Base-by-base conservation (phyloP, 2,888 invertebrate genomes). In the Meghimatium bilineatum region DNA sequence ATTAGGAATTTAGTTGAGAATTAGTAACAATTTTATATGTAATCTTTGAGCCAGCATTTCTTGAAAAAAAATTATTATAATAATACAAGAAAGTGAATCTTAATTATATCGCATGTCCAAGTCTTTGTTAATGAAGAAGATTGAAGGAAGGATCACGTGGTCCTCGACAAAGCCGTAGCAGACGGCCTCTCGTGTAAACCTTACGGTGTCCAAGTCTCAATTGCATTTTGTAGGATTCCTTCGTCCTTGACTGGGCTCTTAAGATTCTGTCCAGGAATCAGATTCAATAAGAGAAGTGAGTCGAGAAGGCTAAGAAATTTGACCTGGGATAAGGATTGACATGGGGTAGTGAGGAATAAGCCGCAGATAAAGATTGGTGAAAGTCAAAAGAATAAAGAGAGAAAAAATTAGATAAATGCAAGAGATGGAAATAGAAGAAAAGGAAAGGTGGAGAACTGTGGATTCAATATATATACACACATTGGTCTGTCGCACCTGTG, bases 211-310 rank as follows among this genome's bases (percentile, higher is more conserved):
- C 44, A 72, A 44, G 72, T 72, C 72, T 72, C 72, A 72, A 72
- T 72, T 72, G 49, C 72, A 72, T 26, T 49, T 72, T 44, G 44
- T 49, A 72, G 72, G 72, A 72, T 72, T 72, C 72, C 72, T 44
- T 44, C 72, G 72, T 23, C 44, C 72, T 72, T 72, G 72, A 44
- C 72, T 29, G 72, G 72, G 44, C 49, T 72, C 72, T 72, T 72
- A 44, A 49, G 72, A 72, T 10, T 49, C 14, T 72, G 49, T 29
- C 34, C 12, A 67, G 67, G 20, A 20, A 67, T 67, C 67, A 67
- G 32, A 29, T 72, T 72, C 72, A n/a, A 36, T 44, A 29, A 23
- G 49, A 49, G 49, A n/a, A 49, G 17, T 72, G 29, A 72, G 72
- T 44, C 3, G 44, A 44, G 44, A 72, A 8, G 72, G 29, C 72